These are phyloP conservation scores for Epinotia bilunana DNA, from an alignment of 2,888 invertebrate species.

Conservation along the genomic window DNA sequence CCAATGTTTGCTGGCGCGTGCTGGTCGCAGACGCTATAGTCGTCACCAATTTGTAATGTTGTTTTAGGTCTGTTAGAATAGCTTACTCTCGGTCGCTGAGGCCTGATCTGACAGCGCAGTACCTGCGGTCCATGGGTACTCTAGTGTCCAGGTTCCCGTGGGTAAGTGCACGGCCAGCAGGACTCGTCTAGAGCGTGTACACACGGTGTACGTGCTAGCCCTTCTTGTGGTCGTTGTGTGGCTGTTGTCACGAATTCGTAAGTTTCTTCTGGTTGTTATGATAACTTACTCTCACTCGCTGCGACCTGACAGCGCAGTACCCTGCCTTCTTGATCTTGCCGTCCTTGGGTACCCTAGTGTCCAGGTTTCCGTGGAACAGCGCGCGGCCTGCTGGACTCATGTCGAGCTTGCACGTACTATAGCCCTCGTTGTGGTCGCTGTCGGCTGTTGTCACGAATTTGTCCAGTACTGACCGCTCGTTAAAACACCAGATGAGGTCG, in stretches of 20 bases:
- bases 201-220: not conserved
- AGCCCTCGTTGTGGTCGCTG: constrained; percentile 92
- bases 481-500: constrained; percentile 90
- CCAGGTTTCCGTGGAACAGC: constrained; percentile 89
- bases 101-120: not conserved
- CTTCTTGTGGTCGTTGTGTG: too few relatives aligned
- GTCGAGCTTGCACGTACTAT: constrained; percentile 89
- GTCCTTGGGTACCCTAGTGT: constrained; percentile 90
- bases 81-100: too few relatives aligned
- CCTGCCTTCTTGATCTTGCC: constrained; percentile 91
- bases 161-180: not conserved
- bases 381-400: constrained; percentile 88
- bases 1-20: too few relatives aligned
- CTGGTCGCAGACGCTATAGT: too few relatives aligned
- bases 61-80: too few relatives aligned
- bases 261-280: not conserved
- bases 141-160: not conserved
- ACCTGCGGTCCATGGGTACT: not conserved
- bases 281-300: constrained; percentile 85
- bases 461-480: constrained; percentile 84
- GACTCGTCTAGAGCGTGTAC: not conserved
- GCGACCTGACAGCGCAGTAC: constrained; percentile 91
- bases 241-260: not conserved
- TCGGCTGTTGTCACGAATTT: constrained; percentile 91
- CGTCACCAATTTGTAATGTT: too few relatives aligned